These are phyloP conservation scores for Pyrrhosoma nymphula DNA, from an alignment of 2,888 invertebrate species.

Conservation along the genomic window DNA sequence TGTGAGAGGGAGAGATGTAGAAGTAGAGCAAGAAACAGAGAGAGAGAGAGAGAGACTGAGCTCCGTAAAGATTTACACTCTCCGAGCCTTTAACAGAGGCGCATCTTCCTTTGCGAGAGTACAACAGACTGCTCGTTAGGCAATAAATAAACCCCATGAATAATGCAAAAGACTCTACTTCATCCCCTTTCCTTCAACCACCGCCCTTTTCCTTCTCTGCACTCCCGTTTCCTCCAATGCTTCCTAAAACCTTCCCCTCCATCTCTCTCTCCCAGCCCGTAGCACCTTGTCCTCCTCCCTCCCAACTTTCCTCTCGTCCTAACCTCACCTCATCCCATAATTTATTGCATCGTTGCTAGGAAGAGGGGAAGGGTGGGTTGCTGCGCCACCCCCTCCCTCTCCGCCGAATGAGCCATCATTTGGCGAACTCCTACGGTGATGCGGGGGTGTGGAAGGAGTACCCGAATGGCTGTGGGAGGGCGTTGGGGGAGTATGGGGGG, in stretches of 20 bases:
- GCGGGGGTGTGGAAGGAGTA: not conserved
- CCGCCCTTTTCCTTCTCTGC: not conserved
- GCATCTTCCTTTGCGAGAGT: conserved; percentile 44
- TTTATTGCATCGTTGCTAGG: conserved; percentile 49
- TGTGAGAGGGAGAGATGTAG: too few species aligned
- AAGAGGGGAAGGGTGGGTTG: not conserved
- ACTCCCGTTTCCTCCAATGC: not conserved
- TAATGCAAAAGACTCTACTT: conserved; percentile 45
- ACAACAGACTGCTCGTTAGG: conserved; percentile 66
- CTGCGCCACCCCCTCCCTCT: not conserved
- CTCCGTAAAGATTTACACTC: conserved; percentile 59
- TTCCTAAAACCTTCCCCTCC: not conserved
- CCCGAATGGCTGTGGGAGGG: not conserved
- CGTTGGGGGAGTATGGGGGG: not conserved
- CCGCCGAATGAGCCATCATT: conserved; percentile 57
- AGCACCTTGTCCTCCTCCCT: conserved; percentile 24
- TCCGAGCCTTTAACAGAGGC: conserved; percentile 44
- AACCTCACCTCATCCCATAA: conserved; percentile 41
- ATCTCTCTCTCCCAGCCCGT: too few species aligned
- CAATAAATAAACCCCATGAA: conserved; percentile 67
- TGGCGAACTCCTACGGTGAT: conserved; percentile 12
- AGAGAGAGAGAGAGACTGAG: not conserved
- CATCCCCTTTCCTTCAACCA: not conserved
- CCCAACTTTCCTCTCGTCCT: not conserved
- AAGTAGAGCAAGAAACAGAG: not conserved